Base-by-base conservation (phyloP, 2,888 invertebrate species). In the Drosophila glabriapex region DNA sequence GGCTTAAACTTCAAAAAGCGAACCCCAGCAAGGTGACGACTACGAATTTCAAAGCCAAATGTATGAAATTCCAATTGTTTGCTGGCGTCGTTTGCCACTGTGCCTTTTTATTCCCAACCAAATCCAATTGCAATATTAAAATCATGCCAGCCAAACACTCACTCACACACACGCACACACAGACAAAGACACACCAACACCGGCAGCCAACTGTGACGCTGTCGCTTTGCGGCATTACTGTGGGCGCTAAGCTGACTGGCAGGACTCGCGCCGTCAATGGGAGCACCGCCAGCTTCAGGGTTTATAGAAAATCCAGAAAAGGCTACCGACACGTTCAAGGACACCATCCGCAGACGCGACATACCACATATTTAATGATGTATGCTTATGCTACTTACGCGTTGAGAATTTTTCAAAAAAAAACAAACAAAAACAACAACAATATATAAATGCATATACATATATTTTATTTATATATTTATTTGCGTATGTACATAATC, bases 101-200 rank as follows among this genome's bases (percentile, higher is more conserved):
- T 55, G 58, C 69, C 69, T 69, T 69, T 72, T 75, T 58, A 59
- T 35, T 35, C 41, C 54, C 49, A 31, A 54, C 63, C 72, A 82
- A 83, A 77, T 77, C 85, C 90, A 88, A 85, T 90, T 86, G 85
- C 90, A 86, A 90, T 86, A 86, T 90, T 90, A 90, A 86, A 85
- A 85, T 85, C 88, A 76, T 80, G 78, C 74, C 56, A 50, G 50
- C 22, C n/a, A 39, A 53, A 62, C 31, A 65, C 28, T 54, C 31
- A 33, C 31, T 28, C 73, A 61, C 35, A 54, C 52, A 41, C 16
- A 31, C 59, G 7, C 29, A 29, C 29, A 29, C 29, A 0, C 28
- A 39, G 25, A 67, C 31, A 5, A 4, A 10, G 9, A 39, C 19
- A 41, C 39, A 41, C 10, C 7, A 7, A 72, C 80, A 85, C 2